Evolutionary conservation across 2,888 invertebrate genomes (phyloP).

Genomic region (Gryllus longicercus): DNA sequence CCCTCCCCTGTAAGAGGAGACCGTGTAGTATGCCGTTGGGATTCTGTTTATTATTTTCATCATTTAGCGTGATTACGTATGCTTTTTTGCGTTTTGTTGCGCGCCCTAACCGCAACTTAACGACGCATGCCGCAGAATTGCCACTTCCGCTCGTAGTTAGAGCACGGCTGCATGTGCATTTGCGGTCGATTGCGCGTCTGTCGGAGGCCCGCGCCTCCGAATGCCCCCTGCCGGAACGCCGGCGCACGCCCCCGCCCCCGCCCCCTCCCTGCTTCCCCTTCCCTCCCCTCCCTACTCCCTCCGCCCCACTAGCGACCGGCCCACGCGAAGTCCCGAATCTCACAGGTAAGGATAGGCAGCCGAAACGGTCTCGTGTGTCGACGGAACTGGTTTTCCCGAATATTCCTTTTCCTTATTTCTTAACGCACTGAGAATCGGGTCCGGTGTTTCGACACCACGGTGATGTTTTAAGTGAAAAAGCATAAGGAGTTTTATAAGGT

Average conservation of each 20-base stretch:
- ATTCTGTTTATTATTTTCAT: not conserved
- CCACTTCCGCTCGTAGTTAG: not conserved
- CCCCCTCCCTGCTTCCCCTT: not conserved
- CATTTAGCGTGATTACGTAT: slow-evolving; percentile 9
- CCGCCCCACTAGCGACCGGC: too few species aligned
- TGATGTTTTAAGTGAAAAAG: too few species aligned
- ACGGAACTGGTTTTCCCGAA: too few species aligned
- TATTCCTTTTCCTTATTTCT: too few species aligned
- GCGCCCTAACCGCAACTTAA: not conserved
- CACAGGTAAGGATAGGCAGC: too few species aligned
- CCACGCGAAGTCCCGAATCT: too few species aligned
- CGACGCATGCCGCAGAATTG: slow-evolving; percentile 8
- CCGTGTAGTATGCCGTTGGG: not conserved
- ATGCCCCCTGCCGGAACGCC: not conserved
- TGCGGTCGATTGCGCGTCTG: not conserved
- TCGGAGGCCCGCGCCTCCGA: not conserved
- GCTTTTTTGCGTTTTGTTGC: not conserved
- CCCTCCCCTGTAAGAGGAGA: not conserved
- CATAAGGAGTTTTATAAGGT: too few species aligned
- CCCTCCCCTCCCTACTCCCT: too few species aligned
- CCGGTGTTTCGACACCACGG: too few species aligned
- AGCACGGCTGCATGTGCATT: not conserved
- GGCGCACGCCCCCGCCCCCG: not conserved
- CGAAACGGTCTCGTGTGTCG: too few species aligned
- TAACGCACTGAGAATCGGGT: too few species aligned